Evolutionary conservation across 2,113 vertebrate genomes (phyloP), one percentile per base, ranked within the genome.

Genomic region (Lonchura striata): DNA sequence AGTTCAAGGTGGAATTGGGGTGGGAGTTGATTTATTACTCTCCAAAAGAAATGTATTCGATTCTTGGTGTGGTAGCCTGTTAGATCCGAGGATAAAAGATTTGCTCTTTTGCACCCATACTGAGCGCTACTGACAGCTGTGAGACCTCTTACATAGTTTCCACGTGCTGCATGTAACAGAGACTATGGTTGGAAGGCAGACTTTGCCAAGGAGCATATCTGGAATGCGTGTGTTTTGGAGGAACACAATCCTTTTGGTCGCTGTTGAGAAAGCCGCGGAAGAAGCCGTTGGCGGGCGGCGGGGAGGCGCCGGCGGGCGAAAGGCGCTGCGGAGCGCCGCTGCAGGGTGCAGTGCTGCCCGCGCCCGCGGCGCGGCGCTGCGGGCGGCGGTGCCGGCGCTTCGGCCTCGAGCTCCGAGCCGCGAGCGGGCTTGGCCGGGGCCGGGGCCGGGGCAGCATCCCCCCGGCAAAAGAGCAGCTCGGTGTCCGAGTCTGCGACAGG

Each of bases 281-380:
- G 71, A 57, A 80, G 59, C n/a, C 49, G 3, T 23, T 80, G 41
- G 14, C 41, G 41, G 19, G 24, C 49, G 52, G 30, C 16, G 15
- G 31, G 49, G 42, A n/a, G n/a, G 2, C 1, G 3, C 25, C 35
- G 35, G 20, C 0, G 0, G 19, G 22, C 3, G 47, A 4, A 27
- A 17, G 30, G 33, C 8, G 39, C 39, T 39, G n/a, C n/a, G n/a
- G n/a, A 11, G 39, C 44, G 33, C 10, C 1, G 3, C 13, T 3
- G 33, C 16, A 4, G 35, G 37, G 4, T 70, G 94, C 75, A 63
- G 8, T 44, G 9, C n/a, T n/a, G n/a, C n/a, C n/a, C n/a, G n/a
- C n/a, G n/a, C n/a, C n/a, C n/a, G n/a, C n/a, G n/a, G n/a, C 10
- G 39, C 44, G 33, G 9, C 1, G 3, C 13, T 3, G 33, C 16